Base-by-base conservation (phyloP, 2,113 vertebrate genomes). In the Heteronetta atricapilla region DNA sequence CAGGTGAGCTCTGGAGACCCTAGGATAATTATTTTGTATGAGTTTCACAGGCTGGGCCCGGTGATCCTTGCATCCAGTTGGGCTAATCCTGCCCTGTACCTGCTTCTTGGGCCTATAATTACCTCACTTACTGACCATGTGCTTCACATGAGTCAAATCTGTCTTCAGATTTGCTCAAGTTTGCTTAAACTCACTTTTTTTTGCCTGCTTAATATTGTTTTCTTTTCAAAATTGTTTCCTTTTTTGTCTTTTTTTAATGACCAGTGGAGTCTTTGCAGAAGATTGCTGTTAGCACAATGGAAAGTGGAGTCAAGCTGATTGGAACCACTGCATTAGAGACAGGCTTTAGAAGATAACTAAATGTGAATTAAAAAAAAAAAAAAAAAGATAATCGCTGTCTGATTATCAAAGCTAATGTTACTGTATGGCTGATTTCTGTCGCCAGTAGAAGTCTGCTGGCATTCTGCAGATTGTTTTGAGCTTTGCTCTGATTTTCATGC, bases 401-500 rank as follows among this genome's bases (percentile, higher is more conserved):
- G 67, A 29, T 79, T 73, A 22, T 7, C 62, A 48, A 64, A 88
- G 56, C 67, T 82, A 66, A 25, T 58, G 56, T 10, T 69, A 21
- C 44, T 82, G 83, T 7, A 4, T 23, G 40, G 74, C 84, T 67
- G 86, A 31, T 86, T 76, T 70, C 55, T 94, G 70, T 58, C 19
- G 1, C 94, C 59, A 66, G 15, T 23, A 55, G 6, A 86, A 89
- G 60, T 84, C 69, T 89, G 74, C 52, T 77, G 79, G 85, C 60
- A 22, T 18, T 22, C 86, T 79, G 72, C 56, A 72, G 25, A 9
- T 48, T n/a, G 59, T 48, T 67, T 3, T 34, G 68, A 89, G 91
- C 82, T 88, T 77, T 90, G 66, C 58, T 92, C 78, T 90, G 52
- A 78, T 86, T 94, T 92, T 62, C 76, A 18, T 78, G 56, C 86